These are phyloP conservation scores for Parasteatoda tepidariorum DNA, from an alignment of 1,140 invertebrate genomes.

Conservation along the genomic window DNA sequence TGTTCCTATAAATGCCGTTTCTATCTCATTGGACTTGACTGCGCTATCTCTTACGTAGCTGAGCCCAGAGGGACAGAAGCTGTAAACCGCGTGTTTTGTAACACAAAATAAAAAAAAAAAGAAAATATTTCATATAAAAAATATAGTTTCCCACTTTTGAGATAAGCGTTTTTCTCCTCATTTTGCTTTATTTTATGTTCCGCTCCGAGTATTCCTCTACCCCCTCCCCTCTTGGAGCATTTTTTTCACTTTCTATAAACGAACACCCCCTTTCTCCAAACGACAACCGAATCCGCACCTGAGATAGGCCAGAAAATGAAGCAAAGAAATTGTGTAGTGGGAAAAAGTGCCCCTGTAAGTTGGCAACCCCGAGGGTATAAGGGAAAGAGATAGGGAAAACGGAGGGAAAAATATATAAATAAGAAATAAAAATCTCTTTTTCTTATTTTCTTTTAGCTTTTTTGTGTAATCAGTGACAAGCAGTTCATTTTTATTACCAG, in stretches of 20 bases:
- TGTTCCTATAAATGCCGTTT: constrained; percentile 40
- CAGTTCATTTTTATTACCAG: constrained; percentile 56
- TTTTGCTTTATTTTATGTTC: constrained; percentile 51
- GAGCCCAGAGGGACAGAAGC: constrained; percentile 45
- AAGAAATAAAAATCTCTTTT: constrained; percentile 45
- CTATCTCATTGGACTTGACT: constrained; percentile 49
- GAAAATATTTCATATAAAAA: constrained; percentile 33
- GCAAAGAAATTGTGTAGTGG: background rate
- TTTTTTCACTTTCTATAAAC: constrained; percentile 8
- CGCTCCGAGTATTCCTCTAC: background rate
- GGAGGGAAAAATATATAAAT: constrained; percentile 42
- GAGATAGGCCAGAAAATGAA: constrained; percentile 30
- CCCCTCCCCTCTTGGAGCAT: background rate
- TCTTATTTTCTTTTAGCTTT: background rate
- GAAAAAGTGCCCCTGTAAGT: constrained; percentile 24
- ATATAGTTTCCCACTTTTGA: constrained; percentile 39
- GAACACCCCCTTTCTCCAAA: background rate
- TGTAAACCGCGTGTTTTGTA: constrained; percentile 41
- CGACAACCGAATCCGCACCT: constrained; percentile 21
- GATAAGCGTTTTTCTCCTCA: constrained; percentile 45
- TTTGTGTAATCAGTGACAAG: constrained; percentile 46
- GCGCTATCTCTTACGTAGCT: constrained; percentile 36
- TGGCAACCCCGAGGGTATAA: constrained; percentile 33
- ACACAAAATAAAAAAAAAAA: constrained; percentile 3
- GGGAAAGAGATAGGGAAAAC: constrained; percentile 3